Percentiles rank a stretch among this genome's conserved stretches.
Evolutionary conservation across 2,888 invertebrate genomes (phyloP).

Genomic region (Odontomyia ornata): DNA sequence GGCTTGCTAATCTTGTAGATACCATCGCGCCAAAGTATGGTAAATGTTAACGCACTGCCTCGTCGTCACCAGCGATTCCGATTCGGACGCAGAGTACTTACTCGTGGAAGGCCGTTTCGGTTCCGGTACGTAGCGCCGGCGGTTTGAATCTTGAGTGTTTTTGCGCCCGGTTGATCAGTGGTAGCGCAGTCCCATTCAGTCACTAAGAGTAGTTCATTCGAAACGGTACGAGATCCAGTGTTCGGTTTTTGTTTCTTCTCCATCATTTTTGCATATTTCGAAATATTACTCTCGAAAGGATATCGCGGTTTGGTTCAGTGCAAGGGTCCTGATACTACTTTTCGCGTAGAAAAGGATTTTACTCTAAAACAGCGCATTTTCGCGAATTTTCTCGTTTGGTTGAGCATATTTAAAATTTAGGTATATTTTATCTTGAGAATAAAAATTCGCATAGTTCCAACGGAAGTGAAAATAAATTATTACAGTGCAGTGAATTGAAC

Average conservation of each 20-base stretch:
- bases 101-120: conserved; percentile 26
- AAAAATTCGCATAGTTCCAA: too few species aligned
- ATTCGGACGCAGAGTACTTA: neutral
- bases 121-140: conserved; percentile 35
- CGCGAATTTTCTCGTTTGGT: neutral
- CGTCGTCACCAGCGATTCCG: neutral
- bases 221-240: conserved; percentile 55
- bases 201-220: conserved; percentile 60
- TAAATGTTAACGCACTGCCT: conserved; percentile 32
- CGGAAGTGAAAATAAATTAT: neutral
- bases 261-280: neutral
- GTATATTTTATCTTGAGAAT: too few species aligned
- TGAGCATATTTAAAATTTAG: neutral
- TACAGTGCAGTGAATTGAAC: neutral
- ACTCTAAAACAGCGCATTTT: neutral
- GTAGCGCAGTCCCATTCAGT: conserved; percentile 55
- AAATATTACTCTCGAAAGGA: neutral
- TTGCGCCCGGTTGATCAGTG: conserved; percentile 24
- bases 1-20: conserved; percentile 23
- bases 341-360: neutral
- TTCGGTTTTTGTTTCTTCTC: neutral
- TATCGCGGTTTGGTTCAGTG: neutral
- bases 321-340: neutral
- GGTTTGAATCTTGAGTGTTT: conserved; percentile 36
- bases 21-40: neutral